A percentile compares a stretch with the other conserved stretches of the same genome.
These are phyloP conservation scores for Therioaphis trifolii DNA, from an alignment of 2,888 invertebrate genomes.

Conservation along the genomic window DNA sequence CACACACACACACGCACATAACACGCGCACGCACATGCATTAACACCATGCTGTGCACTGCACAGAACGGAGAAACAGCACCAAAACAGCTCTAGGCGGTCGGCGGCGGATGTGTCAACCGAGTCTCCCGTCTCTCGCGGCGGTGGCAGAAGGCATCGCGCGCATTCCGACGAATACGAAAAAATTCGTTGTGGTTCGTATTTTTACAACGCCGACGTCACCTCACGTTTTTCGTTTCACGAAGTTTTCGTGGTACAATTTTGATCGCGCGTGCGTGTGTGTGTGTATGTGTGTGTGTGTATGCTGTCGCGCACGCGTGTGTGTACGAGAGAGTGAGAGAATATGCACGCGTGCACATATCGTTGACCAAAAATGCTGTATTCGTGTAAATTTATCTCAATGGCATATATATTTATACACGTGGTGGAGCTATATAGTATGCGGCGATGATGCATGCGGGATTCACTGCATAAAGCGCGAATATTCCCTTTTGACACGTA, in stretches of 20 bases:
- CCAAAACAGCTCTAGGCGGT: background rate
- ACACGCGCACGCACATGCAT: background rate
- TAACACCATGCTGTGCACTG: no score
- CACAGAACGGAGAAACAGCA: background rate
- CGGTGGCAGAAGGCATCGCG: background rate
- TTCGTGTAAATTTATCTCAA: no score
- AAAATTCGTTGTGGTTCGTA: constrained; percentile 42
- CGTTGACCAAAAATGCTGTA: no score
- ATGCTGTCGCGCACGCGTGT: background rate
- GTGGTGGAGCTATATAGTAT: no score
- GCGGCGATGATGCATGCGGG: no score
- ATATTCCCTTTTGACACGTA: no score
- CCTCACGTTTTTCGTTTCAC: constrained; percentile 21
- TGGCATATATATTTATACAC: no score
- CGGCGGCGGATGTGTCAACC: constrained; percentile 58
- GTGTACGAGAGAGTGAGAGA: no score
- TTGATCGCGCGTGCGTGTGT: no score
- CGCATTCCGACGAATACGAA: constrained; percentile 46
- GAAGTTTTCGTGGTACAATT: background rate
- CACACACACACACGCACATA: no score
- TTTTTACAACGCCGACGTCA: constrained; percentile 24
- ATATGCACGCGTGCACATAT: background rate
- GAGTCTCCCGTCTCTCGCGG: background rate
- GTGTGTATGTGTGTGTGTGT: no score
- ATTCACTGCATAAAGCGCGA: no score